Base-by-base conservation (phyloP, 2,113 vertebrate species). In the Piprites chloris region DNA sequence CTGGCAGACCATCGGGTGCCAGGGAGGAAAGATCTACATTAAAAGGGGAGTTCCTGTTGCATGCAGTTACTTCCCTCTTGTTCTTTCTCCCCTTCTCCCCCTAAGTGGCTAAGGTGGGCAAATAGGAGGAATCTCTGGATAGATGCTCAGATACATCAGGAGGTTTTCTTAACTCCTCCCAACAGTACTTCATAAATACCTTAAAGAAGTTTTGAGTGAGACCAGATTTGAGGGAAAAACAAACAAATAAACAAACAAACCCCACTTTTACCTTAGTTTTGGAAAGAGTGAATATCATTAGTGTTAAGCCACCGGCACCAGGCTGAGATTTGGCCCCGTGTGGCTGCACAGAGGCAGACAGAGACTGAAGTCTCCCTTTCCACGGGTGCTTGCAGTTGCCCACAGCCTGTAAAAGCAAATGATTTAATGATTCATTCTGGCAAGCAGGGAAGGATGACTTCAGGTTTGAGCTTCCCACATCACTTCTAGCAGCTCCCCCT, bases 381-480 rank as follows among this genome's bases (percentile, higher is more conserved):
- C 73, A 53, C 4, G 56, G 80, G 52, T 96, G 75, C 85, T 84
- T 85, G 80, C 68, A 90, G 72, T 56, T 84, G 90, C 83, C 72
- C 83, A 88, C 56, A 94, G 90, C 49, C 88, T 65, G 52, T 67
- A 89, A 84, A 84, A 89, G 80, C 76, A 88, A 88, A 93, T 89
- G 85, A 96, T 87, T 93, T 95, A 74, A 85, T 87, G 90, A 94
- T 89, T 92, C 92, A 81, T 78, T 69, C 90, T 96, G 96, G 93
- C 93, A 96, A 93, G 85, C 23, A 39, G 65, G 79, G 76, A 90
- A 88, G 56, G 85, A 96, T 95, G 95, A 96, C 90, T 95, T 96
- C 93, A 96, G 92, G 93, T 96, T 84, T 93, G 83, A 93, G 76
- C 61, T 96, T 94, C 95, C 90, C 88, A 67, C 96, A 90, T 89